phyloP scores from a whole-genome alignment of 2,113 vertebrate genomes.

The Puma concolor region DNA sequence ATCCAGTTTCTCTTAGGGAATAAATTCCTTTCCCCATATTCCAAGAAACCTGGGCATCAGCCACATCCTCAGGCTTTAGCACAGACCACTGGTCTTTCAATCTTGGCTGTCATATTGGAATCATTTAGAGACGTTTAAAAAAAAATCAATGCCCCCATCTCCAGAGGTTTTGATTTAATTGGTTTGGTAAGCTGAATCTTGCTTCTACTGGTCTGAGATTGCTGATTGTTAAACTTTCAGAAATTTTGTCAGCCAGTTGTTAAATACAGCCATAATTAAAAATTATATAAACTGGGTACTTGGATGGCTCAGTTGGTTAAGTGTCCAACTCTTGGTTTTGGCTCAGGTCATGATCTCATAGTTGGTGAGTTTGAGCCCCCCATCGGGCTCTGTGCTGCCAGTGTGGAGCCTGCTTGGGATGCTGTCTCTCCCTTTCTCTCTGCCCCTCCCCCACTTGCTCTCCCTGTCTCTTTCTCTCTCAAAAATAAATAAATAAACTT shows the following conservation, averaged over 20 bases:
- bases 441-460: too few species aligned
- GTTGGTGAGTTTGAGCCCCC: too few species aligned
- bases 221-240: not conserved
- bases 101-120: not conserved
- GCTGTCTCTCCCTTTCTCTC: too few species aligned
- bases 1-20: not conserved
- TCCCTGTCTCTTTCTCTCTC: too few species aligned
- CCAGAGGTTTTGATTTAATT: not conserved
- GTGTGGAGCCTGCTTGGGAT: too few species aligned
- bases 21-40: not conserved
- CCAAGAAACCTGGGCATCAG: not conserved
- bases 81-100: not conserved
- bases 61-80: not conserved
- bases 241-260: not conserved
- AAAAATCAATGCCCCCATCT: not conserved
- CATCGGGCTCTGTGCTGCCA: too few species aligned
- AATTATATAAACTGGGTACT: not conserved
- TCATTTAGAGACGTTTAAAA: not conserved
- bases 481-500: too few species aligned
- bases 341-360: too few species aligned
- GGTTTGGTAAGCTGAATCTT: not conserved
- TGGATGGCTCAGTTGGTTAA: too few species aligned
- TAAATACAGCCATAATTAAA: not conserved
- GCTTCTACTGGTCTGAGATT: not conserved
- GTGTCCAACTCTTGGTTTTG: too few species aligned